Conservation (phyloP, 2,113 vertebrate species). For the Lepidothrix coronata region DNA sequence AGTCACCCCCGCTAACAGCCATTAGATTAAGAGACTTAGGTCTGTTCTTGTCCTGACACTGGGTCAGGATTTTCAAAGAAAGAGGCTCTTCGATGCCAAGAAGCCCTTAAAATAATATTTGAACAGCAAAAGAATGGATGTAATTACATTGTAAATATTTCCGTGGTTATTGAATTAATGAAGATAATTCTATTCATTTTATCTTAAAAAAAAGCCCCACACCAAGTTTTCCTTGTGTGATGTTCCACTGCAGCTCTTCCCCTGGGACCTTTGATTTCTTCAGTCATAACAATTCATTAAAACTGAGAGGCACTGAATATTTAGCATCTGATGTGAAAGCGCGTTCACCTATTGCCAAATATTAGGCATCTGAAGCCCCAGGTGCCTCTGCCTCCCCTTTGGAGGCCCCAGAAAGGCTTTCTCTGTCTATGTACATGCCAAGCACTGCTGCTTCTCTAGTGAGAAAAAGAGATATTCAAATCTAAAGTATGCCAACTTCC, state of each 20-base stretch:
- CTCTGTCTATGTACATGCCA: not conserved
- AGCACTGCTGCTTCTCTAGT: not conserved
- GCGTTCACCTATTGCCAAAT: not conserved
- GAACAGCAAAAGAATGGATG: constrained; percentile 45
- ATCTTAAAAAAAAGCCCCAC: not conserved
- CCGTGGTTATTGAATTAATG: constrained; percentile 57
- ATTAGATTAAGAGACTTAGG: constrained; percentile 80
- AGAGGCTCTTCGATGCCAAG: constrained; percentile 68
- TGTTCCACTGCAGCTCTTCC: not conserved
- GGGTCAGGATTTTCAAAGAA: constrained; percentile 73
- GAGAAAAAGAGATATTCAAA: not conserved
- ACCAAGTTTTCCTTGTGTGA: constrained; percentile 19
- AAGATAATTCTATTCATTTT: constrained; percentile 52
- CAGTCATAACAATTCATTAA: constrained; percentile 22
- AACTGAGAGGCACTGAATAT: not conserved
- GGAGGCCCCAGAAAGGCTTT: not conserved
- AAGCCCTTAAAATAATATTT: constrained; percentile 73
- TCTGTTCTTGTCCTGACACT: constrained; percentile 75
- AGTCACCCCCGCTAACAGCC: constrained; percentile 73
- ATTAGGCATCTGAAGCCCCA: not conserved
- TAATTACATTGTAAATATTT: constrained; percentile 70
- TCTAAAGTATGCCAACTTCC: not conserved
- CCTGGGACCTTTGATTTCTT: constrained; percentile 22
- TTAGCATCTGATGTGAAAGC: constrained; percentile 18
- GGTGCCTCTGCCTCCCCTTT: not conserved